Evolutionary conservation across 2,797 vertebrate species (phyloP).

Genomic region (Chelmon rostratus): DNA sequence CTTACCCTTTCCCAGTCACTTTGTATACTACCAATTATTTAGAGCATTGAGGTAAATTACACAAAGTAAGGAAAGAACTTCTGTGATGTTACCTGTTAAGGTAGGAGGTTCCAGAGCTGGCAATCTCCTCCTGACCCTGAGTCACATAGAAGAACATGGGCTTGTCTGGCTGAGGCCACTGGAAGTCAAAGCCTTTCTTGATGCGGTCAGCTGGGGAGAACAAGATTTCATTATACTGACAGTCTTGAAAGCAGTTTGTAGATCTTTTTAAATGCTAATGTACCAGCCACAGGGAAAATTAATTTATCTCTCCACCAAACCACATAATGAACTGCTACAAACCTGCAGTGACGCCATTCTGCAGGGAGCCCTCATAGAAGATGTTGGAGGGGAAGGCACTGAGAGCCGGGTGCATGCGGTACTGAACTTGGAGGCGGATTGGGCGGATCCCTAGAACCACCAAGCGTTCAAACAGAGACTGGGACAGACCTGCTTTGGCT

Average conservation of each 20-base stretch:
- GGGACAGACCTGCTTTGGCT: constrained; percentile 96
- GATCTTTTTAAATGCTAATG: background rate
- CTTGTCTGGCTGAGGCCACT: constrained; percentile 99
- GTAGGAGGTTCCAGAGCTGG: constrained; percentile 98
- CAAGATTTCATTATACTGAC: background rate
- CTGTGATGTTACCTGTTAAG: constrained; percentile 92
- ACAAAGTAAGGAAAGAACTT: background rate
- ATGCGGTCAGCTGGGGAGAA: constrained; percentile 92
- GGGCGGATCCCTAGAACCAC: constrained; percentile 98
- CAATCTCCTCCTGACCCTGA: constrained; percentile 98
- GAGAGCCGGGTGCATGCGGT: constrained; percentile 98
- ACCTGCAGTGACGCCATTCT: constrained; percentile 98
- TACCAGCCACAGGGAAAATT: background rate
- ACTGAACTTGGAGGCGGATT: constrained; percentile 98
- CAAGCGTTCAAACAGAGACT: constrained; percentile 96
- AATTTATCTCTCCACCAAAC: constrained; percentile 8
- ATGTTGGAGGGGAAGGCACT: constrained; percentile 99
- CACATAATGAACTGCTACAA: constrained; percentile 18
- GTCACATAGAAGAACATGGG: constrained; percentile 99
- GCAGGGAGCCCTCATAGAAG: constrained; percentile 98
- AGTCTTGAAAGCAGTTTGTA: background rate
- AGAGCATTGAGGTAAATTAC: constrained; percentile 5
- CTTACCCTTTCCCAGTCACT: background rate
- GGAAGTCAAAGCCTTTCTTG: constrained; percentile 99
- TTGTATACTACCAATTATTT: background rate